Evolutionary conservation across 2,888 invertebrate species (phyloP).

Genomic region (Mimachlamys varia): DNA sequence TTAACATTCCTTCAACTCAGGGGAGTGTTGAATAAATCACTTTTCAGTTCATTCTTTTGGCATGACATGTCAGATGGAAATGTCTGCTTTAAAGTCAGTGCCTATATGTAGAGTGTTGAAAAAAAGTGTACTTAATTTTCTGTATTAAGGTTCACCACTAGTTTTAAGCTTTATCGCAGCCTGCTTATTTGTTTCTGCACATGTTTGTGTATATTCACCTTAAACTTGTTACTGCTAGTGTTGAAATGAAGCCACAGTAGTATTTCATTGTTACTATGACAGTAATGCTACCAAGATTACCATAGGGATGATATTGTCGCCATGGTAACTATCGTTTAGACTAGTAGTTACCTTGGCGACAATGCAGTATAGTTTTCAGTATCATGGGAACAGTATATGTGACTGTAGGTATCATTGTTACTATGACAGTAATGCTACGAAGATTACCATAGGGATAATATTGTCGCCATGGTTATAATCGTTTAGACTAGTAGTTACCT

Average conservation of each 20-base stretch:
- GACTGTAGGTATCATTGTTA: no score
- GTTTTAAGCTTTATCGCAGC: background rate
- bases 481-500: background rate
- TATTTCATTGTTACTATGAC: background rate
- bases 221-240: background rate
- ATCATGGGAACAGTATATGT: no score
- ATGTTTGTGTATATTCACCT: no score
- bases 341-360: background rate
- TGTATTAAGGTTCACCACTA: background rate
- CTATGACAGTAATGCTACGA: background rate
- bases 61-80: background rate
- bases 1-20: background rate
- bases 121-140: background rate
- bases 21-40: background rate
- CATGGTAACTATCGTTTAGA: background rate
- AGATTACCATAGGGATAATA: background rate
- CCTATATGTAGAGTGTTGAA: background rate
- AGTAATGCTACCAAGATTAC: background rate
- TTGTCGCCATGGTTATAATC: background rate
- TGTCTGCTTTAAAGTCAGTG: background rate
- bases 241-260: background rate
- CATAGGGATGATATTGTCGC: background rate
- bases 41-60: background rate
- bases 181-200: background rate
- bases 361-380: no score